phyloP scores from a whole-genome alignment of 2,113 vertebrate genomes.

The Nymphicus hollandicus region DNA sequence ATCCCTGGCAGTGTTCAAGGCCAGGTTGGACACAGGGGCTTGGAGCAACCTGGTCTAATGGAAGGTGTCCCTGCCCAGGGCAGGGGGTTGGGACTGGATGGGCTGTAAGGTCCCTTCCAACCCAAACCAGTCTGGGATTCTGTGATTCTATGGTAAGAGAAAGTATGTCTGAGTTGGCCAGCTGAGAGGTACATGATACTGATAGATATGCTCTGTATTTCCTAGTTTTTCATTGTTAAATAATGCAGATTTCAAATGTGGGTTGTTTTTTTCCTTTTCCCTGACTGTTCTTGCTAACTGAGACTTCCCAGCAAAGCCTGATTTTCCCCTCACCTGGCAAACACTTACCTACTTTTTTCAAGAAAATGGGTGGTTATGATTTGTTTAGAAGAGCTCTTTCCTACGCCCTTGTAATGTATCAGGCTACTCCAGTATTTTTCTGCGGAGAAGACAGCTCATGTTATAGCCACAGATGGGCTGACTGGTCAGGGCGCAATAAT shows the following conservation, averaged over 20 bases:
- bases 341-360: not conserved
- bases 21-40: not conserved
- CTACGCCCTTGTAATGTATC: not conserved
- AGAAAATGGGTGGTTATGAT: not conserved
- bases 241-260: not conserved
- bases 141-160: not conserved
- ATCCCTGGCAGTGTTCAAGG: not conserved
- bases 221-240: not conserved
- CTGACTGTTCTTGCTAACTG: not conserved
- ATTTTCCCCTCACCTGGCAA: not conserved
- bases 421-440: not conserved
- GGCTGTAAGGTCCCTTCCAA: not conserved
- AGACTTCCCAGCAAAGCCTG: not conserved
- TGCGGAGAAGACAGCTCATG: not conserved
- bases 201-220: not conserved
- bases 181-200: constrained; percentile 20
- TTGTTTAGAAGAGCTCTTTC: not conserved
- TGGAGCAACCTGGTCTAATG: not conserved
- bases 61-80: not conserved
- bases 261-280: not conserved
- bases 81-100: not conserved
- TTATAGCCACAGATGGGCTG: not conserved
- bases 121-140: not conserved
- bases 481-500: not conserved
- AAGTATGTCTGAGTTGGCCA: not conserved